A percentile compares a stretch with the other conserved stretches of the same genome.
Evolutionary conservation across 2,113 vertebrate genomes (phyloP).

Genomic region (Poeciliopsis prolifica): DNA sequence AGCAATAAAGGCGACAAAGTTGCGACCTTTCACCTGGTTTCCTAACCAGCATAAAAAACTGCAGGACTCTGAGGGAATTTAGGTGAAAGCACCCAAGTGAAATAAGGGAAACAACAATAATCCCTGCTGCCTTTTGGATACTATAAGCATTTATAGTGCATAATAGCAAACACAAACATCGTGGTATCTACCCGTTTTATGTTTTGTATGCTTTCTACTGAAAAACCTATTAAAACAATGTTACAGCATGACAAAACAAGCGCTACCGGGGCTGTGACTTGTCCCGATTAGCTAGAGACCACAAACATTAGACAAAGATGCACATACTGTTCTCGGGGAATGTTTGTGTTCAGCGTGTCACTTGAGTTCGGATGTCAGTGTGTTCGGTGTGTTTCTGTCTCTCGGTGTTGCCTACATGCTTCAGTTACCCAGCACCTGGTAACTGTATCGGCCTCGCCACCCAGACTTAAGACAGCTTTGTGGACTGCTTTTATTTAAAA

Average conservation of each 20-base stretch:
- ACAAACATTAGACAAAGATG: constrained; percentile 36
- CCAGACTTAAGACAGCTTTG: constrained; percentile 24
- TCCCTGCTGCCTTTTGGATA: not conserved
- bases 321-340: constrained; percentile 44
- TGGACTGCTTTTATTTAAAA: not conserved
- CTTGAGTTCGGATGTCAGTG: constrained; percentile 29
- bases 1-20: constrained; percentile 1
- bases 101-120: not conserved
- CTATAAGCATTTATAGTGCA: not conserved
- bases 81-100: constrained; percentile 17
- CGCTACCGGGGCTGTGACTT: constrained; percentile 7
- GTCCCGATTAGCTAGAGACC: constrained; percentile 13
- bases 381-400: constrained; percentile 22
- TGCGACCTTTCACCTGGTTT: constrained; percentile 71
- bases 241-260: constrained; percentile 12
- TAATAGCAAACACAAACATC: not conserved
- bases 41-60: constrained; percentile 40
- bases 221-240: not conserved
- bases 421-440: constrained; percentile 75
- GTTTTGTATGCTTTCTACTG: not conserved
- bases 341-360: constrained; percentile 47
- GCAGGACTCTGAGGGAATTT: constrained; percentile 39
- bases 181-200: not conserved
- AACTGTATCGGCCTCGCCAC: constrained; percentile 71
- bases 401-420: not conserved